A percentile compares a stretch with the other conserved stretches of the same genome.
phyloP scores from a whole-genome alignment of 37 sponge, comb jelly and placozoan genomes.

The Spongilla lacustris region DNA sequence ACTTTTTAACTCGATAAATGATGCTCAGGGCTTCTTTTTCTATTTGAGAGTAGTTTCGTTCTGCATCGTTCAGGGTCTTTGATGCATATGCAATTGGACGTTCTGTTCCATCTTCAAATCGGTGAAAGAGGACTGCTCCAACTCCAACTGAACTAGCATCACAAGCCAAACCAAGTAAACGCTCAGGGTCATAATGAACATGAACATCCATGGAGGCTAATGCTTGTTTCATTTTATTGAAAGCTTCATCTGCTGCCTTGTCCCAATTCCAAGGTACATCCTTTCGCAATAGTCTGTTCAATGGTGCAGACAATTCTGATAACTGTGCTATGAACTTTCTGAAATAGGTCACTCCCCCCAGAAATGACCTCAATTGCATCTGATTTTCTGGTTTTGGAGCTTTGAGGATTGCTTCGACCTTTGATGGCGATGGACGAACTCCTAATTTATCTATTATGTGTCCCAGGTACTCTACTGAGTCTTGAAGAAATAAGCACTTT shows the following conservation, averaged over 20 bases:
- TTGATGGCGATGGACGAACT: background rate
- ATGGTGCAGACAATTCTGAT: constrained; percentile 28
- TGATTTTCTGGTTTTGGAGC: constrained; percentile 37
- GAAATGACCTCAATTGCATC: constrained; percentile 27
- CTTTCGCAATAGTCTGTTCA: constrained; percentile 21
- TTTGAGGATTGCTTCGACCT: constrained; percentile 23
- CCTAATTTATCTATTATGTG: constrained; percentile 8
- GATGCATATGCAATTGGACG: constrained; percentile 17
- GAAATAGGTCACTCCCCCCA: constrained; percentile 23
- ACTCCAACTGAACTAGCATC: constrained; percentile 32
- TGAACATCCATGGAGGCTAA: constrained; percentile 20
- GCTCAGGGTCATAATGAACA: constrained; percentile 20
- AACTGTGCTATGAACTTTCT: constrained; percentile 35
- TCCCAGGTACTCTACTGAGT: constrained; percentile 40
- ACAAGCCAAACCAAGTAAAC: constrained; percentile 10
- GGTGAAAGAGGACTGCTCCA: constrained; percentile 38
- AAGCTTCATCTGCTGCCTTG: constrained; percentile 3
- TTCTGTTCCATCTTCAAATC: constrained; percentile 13
- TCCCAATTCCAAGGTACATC: constrained; percentile 29
- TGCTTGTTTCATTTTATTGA: constrained; percentile 15
- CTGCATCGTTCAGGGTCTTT: background rate
- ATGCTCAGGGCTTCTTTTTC: constrained; percentile 16
- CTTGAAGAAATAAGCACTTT: constrained; percentile 49
- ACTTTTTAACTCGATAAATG: constrained; percentile 30
- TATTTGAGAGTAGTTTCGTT: constrained; percentile 13